These are phyloP conservation scores for Halictus rubicundus DNA, from an alignment of 1,140 invertebrate genomes.

Conservation along the genomic window DNA sequence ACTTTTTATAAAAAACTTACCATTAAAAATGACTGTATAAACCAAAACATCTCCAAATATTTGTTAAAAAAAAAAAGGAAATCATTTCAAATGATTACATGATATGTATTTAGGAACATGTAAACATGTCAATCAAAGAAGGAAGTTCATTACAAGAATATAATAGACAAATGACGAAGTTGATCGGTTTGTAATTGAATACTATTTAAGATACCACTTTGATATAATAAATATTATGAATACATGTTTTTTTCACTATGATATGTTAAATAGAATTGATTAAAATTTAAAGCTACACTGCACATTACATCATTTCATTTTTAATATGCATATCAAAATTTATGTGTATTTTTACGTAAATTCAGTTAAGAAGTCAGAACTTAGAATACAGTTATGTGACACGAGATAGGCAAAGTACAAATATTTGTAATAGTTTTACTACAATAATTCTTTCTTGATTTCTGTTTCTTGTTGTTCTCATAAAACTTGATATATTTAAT, in stretches of 20 bases:
- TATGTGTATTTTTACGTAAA: background rate
- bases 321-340: background rate
- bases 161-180: constrained; percentile 21
- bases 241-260: constrained; percentile 29
- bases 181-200: constrained; percentile 26
- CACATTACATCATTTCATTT: constrained; percentile 5
- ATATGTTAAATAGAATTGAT: background rate
- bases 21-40: constrained; percentile 33
- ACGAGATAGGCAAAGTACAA: background rate
- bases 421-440: background rate
- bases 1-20: constrained; percentile 92
- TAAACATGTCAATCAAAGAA: constrained; percentile 10
- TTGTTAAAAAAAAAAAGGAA: constrained; percentile 17
- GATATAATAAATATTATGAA: constrained; percentile 44
- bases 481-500: background rate
- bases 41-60: constrained; percentile 34
- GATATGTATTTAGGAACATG: constrained; percentile 16
- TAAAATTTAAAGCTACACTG: background rate
- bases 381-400: background rate
- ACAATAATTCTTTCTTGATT: background rate
- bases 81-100: constrained; percentile 4
- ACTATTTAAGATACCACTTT: constrained; percentile 33
- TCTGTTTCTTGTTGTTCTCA: background rate
- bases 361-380: background rate
- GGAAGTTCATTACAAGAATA: background rate